Percentiles rank a stretch among this genome's conserved stretches.
Conservation (phyloP, 2,797 vertebrate genomes). For the Trichosurus vulpecula region DNA sequence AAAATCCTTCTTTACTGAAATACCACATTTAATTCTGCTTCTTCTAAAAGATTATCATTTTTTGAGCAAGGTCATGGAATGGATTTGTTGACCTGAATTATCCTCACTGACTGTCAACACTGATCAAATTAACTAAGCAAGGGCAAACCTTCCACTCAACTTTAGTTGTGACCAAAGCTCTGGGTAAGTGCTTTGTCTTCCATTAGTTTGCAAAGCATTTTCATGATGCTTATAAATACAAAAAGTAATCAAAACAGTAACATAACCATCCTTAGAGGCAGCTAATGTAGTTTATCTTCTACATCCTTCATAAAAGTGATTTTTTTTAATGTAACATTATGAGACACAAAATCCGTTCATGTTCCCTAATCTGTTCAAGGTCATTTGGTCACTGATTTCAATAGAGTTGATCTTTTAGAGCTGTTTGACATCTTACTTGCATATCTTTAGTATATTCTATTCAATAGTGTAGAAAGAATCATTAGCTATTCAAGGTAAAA, state of each 20-base stretch:
- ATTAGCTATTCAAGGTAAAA: slow-evolving; percentile 86
- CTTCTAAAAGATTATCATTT: slow-evolving; percentile 52
- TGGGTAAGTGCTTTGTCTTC: slow-evolving; percentile 71
- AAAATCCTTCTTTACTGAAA: slow-evolving; percentile 52
- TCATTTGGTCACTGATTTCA: slow-evolving; percentile 74
- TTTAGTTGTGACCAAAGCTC: slow-evolving; percentile 69
- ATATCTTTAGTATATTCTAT: slow-evolving; percentile 74
- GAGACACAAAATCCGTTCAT: slow-evolving; percentile 67
- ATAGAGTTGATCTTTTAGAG: slow-evolving; percentile 67
- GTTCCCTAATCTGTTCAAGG: slow-evolving; percentile 77
- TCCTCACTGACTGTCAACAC: slow-evolving; percentile 57
- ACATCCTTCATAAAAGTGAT: slow-evolving; percentile 68
- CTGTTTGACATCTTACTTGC: slow-evolving; percentile 73
- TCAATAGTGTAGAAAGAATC: slow-evolving; percentile 77
- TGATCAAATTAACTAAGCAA: slow-evolving; percentile 73
- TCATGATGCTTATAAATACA: slow-evolving; percentile 75
- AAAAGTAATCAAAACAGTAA: slow-evolving; percentile 78
- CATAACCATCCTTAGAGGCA: slow-evolving; percentile 68
- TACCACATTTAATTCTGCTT: slow-evolving; percentile 22
- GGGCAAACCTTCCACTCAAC: slow-evolving; percentile 55
- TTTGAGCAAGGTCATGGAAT: slow-evolving; percentile 29
- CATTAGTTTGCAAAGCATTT: slow-evolving; percentile 65
- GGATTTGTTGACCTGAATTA: slow-evolving; percentile 68
- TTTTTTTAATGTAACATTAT: slow-evolving; percentile 67
- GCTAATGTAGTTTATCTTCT: slow-evolving; percentile 73